Percentiles rank a stretch among this genome's conserved stretches.
Conservation (phyloP, 2,113 vertebrate species). For the Grammomys surdaster region DNA sequence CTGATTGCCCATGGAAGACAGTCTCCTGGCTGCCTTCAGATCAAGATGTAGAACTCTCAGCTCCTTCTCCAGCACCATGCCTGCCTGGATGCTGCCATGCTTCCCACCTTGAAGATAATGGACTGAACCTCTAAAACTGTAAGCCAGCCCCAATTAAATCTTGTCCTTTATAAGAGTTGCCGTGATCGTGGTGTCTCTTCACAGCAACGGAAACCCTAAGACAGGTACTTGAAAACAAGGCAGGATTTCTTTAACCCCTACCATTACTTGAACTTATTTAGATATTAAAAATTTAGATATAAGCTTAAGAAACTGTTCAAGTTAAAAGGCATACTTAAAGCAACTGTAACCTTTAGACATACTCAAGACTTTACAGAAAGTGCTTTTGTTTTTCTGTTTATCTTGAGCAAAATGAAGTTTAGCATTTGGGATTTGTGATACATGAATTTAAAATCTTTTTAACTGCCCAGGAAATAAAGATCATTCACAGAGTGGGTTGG, state of each 20-base stretch:
- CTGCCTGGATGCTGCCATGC: no score
- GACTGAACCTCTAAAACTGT: no score
- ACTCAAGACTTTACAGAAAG: not conserved
- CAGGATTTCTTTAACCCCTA: not conserved
- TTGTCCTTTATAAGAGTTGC: no score
- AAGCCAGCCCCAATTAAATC: no score
- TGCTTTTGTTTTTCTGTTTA: not conserved
- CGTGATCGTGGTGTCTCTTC: no score
- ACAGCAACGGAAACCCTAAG: no score
- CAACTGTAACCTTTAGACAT: not conserved
- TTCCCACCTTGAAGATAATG: no score
- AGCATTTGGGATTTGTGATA: not conserved
- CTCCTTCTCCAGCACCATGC: no score
- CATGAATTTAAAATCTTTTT: slow-evolving; percentile 4
- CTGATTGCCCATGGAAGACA: no score
- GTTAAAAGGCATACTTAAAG: not conserved
- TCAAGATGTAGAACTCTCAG: no score
- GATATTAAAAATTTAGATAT: slow-evolving; percentile 8
- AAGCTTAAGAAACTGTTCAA: not conserved
- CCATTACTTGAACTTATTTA: not conserved
- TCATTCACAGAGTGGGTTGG: not conserved
- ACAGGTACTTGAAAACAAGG: not conserved
- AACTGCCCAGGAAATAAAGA: slow-evolving; percentile 17
- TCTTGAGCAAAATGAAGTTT: not conserved
- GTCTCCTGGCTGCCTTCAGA: no score